These are phyloP conservation scores for Danaus chrysippus DNA, from an alignment of 2,888 invertebrate genomes.

Conservation along the genomic window DNA sequence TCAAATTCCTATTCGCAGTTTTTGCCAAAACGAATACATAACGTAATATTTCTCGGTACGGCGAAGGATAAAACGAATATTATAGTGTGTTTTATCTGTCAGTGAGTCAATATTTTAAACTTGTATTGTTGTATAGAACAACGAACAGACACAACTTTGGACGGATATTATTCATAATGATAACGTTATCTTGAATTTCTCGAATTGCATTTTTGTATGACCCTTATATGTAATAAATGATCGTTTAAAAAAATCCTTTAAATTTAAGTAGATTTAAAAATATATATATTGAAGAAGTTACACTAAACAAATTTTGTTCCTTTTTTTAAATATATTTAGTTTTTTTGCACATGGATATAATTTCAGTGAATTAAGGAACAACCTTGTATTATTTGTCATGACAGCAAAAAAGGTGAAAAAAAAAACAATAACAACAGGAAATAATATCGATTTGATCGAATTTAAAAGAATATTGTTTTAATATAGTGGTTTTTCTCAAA, in stretches of 20 bases:
- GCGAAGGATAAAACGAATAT: conserved; percentile 18
- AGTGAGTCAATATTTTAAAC: conserved; percentile 33
- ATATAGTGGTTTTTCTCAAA: not conserved
- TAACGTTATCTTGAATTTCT: conserved; percentile 52
- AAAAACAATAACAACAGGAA: not conserved
- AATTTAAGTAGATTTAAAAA: not conserved
- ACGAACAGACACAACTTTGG: conserved; percentile 38
- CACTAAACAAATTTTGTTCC: not conserved
- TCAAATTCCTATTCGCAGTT: conserved; percentile 22
- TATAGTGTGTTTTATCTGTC: conserved; percentile 13
- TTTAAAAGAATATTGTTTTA: not conserved
- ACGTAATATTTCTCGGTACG: conserved; percentile 26
- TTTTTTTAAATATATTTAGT: too few species aligned
- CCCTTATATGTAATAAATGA: conserved; percentile 28
- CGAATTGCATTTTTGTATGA: conserved; percentile 44
- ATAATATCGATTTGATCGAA: not conserved
- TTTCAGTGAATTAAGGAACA: too few species aligned
- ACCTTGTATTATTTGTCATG: too few species aligned
- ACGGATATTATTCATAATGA: conserved; percentile 57
- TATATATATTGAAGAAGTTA: not conserved
- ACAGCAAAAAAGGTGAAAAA: too few species aligned
- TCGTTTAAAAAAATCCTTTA: not conserved
- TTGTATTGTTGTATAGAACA: conserved; percentile 37
- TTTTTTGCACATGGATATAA: too few species aligned
- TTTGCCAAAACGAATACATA: conserved; percentile 16